Evolutionary conservation across 1,140 invertebrate genomes (phyloP).

Genomic region (Macrosteles quadrilineatus): DNA sequence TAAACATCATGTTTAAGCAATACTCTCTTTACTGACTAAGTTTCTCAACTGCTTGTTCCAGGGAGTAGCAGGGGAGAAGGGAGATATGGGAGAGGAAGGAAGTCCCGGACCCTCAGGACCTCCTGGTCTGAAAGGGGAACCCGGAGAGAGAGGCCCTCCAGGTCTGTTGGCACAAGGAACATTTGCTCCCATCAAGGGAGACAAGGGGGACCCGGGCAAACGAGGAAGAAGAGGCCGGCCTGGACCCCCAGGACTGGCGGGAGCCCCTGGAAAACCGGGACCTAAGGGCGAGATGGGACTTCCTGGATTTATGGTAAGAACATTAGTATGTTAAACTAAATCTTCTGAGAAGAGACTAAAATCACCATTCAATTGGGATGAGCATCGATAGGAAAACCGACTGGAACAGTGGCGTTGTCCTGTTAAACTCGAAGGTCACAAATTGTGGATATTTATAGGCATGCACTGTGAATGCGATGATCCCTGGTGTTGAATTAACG

Average conservation of each 20-base stretch:
- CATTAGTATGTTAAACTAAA: too few relatives aligned
- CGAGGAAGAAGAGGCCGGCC: constrained; percentile 72
- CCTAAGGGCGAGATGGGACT: constrained; percentile 68
- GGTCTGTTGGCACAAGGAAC: constrained; percentile 51
- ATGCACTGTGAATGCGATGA: too few relatives aligned
- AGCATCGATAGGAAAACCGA: too few relatives aligned
- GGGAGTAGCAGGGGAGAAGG: constrained; percentile 64
- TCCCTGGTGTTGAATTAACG: too few relatives aligned
- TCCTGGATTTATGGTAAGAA: constrained; percentile 74
- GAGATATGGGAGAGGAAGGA: constrained; percentile 59
- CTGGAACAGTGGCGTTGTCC: too few relatives aligned
- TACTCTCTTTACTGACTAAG: too few relatives aligned
- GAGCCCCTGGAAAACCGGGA: constrained; percentile 69
- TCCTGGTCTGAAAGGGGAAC: constrained; percentile 61
- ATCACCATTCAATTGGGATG: too few relatives aligned
- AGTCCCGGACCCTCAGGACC: constrained; percentile 54
- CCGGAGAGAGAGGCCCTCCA: constrained; percentile 68
- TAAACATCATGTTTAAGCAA: too few relatives aligned
- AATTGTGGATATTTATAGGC: too few relatives aligned
- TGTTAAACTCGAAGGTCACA: too few relatives aligned
- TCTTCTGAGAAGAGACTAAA: too few relatives aligned
- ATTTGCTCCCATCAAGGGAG: constrained; percentile 55
- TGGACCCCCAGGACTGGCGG: constrained; percentile 67
- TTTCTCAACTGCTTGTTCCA: too few relatives aligned
- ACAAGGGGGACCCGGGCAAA: constrained; percentile 75